Evolutionary conservation across 2,888 invertebrate species (phyloP), one percentile per base, ranked within the genome.

Genomic region (Netelia melanura): DNA sequence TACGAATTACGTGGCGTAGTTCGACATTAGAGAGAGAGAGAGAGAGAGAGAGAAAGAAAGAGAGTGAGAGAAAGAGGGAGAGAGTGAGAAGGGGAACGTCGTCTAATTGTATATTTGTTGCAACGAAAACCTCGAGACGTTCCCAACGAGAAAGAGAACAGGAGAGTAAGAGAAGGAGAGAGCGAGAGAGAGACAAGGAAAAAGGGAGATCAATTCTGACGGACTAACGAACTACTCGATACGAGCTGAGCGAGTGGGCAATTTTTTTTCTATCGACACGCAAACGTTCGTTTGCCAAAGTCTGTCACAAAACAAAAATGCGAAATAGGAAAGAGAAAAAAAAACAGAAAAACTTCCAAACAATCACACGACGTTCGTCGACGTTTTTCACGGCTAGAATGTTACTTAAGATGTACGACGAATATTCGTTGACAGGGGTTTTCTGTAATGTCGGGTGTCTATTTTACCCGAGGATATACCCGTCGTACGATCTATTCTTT

Each of bases 381-480:
- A 81, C 75, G 86, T 88, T 86, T 88, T 48, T 82, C 77, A 90
- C 81, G 91, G 90, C 91, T 90, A 89, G 88, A 90, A 90, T 88
- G 91, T 91, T 92, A 92, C 92, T 92, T 92, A 92, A 92, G 86
- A 70, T 87, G 85, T 82, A 85, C 83, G 83, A 88, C 72, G 70
- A 85, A 23, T 17, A 30, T 68, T 62, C 30, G 65, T 52, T 48
- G 43, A 43, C 68, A 54, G 44, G 75, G 10, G 17, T 52, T 17
- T 48, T 6, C 30, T 72, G 21, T 72, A 61, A 58, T 38, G 8
- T 21, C 8, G 43, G 14, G 9, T 61, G 23, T 62, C 58, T 48
- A 48, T 30, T 61, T 61, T 21, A 21, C 52, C 68, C 68, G 79
- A 62, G 64, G 30, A 68, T 79, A 21, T 38, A 79, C 68, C 78